Evolutionary conservation across 2,113 vertebrate species (phyloP).

Genomic region (Burhinus oedicnemus): DNA sequence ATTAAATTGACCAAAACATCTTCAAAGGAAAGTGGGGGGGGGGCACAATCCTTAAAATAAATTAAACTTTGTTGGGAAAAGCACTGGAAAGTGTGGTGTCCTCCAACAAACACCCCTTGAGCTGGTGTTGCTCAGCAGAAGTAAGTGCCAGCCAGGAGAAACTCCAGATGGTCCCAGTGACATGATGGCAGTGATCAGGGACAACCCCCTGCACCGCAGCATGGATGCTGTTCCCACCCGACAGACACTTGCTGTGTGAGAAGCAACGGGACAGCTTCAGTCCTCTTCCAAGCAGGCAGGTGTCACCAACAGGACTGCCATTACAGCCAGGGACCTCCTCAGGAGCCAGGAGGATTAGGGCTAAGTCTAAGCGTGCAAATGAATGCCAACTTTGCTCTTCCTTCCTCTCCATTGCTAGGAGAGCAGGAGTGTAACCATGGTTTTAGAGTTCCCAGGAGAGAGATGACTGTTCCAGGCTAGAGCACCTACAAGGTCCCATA

Average conservation of each 20-base stretch:
- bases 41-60: not conserved
- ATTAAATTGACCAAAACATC: not conserved
- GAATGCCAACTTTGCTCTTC: not conserved
- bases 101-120: not conserved
- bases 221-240: accelerated
- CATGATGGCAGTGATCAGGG: not conserved
- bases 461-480: not conserved
- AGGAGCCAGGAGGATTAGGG: not conserved
- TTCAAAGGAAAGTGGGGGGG: not conserved
- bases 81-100: not conserved
- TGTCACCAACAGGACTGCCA: not conserved
- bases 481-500: accelerated
- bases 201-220: not conserved
- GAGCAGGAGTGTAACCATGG: not conserved
- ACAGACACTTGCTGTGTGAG: accelerated
- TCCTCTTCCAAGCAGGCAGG: not conserved
- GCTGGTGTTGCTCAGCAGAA: not conserved
- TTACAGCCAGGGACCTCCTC: not conserved
- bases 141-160: not conserved
- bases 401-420: not conserved
- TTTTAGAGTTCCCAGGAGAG: not conserved
- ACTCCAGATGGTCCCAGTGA: not conserved
- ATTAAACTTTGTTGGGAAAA: not conserved
- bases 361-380: not conserved
- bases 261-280: not conserved